phyloP scores from a whole-genome alignment of 2,888 invertebrate genomes.

The Sycophila texana region DNA sequence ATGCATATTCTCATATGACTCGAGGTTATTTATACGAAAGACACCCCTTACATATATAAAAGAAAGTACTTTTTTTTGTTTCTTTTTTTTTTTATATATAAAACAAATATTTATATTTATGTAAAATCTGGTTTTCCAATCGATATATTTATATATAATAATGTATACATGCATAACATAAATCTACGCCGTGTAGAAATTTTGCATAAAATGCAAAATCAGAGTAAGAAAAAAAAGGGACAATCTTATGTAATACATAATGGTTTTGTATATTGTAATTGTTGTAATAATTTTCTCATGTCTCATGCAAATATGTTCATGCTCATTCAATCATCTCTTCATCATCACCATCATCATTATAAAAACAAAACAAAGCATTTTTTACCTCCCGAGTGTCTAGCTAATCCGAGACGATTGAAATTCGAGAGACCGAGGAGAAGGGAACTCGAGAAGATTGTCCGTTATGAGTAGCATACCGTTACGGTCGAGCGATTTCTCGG shows the following conservation, averaged over 20 bases:
- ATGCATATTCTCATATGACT: constrained; percentile 43
- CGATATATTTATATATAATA: constrained; percentile 46
- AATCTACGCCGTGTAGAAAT: constrained; percentile 18
- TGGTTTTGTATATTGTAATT: constrained; percentile 67
- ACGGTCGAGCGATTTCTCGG: constrained; percentile 72
- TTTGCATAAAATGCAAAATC: constrained; percentile 47
- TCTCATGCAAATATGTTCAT: constrained; percentile 51
- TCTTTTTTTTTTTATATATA: constrained; percentile 23
- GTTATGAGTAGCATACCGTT: constrained; percentile 44
- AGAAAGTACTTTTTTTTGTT: constrained; percentile 46
- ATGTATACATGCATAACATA: constrained; percentile 32
- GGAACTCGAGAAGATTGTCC: constrained; percentile 25
- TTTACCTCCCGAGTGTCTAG: constrained; percentile 66
- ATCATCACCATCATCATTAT: constrained; percentile 12
- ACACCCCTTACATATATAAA: constrained; percentile 60
- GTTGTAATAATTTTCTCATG: constrained; percentile 63
- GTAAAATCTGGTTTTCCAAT: constrained; percentile 50
- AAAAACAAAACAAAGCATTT: constrained; percentile 6
- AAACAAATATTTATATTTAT: constrained; percentile 48
- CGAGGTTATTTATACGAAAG: constrained; percentile 59
- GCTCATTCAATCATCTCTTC: constrained; percentile 35
- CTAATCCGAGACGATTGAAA: constrained; percentile 19
- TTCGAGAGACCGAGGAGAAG: neutral
- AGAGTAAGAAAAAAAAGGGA: constrained; percentile 40
- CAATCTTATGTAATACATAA: constrained; percentile 56